These are phyloP conservation scores for Megaceryle maxima DNA, from an alignment of 2,113 vertebrate species.

Conservation along the genomic window DNA sequence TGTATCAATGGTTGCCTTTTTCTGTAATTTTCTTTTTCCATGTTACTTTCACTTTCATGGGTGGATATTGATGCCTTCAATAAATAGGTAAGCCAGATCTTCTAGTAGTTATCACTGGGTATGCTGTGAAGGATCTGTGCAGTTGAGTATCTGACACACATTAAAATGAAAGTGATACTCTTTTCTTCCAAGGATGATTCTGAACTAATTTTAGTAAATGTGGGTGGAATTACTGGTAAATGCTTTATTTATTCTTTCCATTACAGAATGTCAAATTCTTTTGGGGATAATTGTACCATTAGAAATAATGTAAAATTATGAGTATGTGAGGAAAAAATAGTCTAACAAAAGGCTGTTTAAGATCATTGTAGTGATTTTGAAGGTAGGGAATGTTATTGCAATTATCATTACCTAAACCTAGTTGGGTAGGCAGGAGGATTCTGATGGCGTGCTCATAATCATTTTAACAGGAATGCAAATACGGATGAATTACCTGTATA, in stretches of 20 bases:
- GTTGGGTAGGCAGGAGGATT: not conserved
- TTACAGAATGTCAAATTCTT: not conserved
- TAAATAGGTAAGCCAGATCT: not conserved
- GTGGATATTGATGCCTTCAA: not conserved
- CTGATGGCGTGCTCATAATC: not conserved
- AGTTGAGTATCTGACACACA: not conserved
- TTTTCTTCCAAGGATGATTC: slow-evolving; percentile 31
- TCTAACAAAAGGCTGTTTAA: not conserved
- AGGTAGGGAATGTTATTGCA: not conserved
- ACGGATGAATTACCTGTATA: not conserved
- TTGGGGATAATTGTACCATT: not conserved
- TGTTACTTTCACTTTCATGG: not conserved
- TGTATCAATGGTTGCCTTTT: not conserved
- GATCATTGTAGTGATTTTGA: slow-evolving; percentile 16
- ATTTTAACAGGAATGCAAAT: not conserved
- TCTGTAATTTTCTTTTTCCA: not conserved
- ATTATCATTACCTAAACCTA: not conserved
- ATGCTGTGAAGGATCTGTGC: not conserved
- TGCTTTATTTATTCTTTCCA: slow-evolving; percentile 53
- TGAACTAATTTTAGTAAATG: slow-evolving; percentile 56
- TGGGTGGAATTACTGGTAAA: slow-evolving; percentile 52
- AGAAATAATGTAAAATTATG: slow-evolving; percentile 5
- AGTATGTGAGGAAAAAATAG: not conserved
- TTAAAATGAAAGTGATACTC: not conserved
- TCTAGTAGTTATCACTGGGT: not conserved